These are phyloP conservation scores for Troides aeacus DNA, from an alignment of 2,888 invertebrate genomes.

Conservation along the genomic window DNA sequence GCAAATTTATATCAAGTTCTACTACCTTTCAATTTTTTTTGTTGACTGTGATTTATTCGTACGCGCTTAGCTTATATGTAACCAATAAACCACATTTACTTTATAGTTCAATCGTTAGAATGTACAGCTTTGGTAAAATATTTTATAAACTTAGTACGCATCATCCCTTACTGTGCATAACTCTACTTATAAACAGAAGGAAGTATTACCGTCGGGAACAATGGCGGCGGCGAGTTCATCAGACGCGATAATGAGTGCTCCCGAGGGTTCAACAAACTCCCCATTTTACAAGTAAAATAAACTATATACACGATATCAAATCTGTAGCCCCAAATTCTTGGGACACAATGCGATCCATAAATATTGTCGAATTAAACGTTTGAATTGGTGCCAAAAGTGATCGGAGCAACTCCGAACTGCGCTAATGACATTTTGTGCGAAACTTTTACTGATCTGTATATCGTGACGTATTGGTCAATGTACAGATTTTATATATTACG, in stretches of 20 bases:
- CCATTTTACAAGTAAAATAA: constrained; percentile 66
- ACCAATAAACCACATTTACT: neutral
- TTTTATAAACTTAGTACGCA: constrained; percentile 8
- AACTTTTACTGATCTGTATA: constrained; percentile 6
- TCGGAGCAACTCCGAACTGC: constrained; percentile 13
- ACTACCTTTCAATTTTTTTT: neutral
- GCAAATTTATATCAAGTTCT: neutral
- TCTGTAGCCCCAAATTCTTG: constrained; percentile 53
- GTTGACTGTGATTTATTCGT: neutral
- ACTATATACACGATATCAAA: constrained; percentile 54
- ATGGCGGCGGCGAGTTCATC: constrained; percentile 71
- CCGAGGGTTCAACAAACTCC: constrained; percentile 75
- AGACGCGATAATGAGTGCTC: constrained; percentile 75
- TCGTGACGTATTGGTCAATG: neutral
- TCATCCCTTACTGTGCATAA: constrained; percentile 18
- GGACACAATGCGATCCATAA: constrained; percentile 45
- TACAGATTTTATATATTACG: neutral
- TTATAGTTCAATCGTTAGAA: neutral
- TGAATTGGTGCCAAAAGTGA: constrained; percentile 52
- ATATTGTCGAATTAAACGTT: constrained; percentile 48
- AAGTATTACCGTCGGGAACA: constrained; percentile 61
- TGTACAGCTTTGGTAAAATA: constrained; percentile 1
- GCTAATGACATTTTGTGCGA: constrained; percentile 22
- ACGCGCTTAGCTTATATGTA: neutral
- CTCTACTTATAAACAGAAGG: constrained; percentile 40